Evolutionary conservation across 2,113 vertebrate species (phyloP).

Genomic region (Calyptomena viridis): DNA sequence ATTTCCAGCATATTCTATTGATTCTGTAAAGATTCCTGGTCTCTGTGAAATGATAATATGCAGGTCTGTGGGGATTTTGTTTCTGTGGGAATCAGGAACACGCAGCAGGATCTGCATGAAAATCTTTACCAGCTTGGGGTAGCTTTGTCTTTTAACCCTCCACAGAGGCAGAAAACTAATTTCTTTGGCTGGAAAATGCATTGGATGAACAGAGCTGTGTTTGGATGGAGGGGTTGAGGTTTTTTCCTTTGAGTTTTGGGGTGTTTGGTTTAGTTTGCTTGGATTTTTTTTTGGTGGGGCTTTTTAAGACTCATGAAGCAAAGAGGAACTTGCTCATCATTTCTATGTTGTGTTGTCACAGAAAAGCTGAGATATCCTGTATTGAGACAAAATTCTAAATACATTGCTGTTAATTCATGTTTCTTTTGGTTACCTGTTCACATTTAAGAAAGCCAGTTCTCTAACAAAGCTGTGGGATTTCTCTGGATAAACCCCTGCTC

Average conservation of each 20-base stretch:
- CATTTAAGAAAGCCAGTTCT: background rate
- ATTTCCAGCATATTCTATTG: background rate
- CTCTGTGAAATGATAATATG: background rate
- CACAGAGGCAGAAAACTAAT: background rate
- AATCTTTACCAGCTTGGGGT: background rate
- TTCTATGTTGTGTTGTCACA: background rate
- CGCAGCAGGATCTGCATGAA: background rate
- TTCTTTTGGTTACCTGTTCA: background rate
- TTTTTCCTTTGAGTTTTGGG: background rate
- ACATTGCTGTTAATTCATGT: background rate
- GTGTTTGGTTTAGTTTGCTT: background rate
- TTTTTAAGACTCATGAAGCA: background rate
- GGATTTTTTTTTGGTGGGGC: background rate
- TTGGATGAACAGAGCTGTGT: background rate
- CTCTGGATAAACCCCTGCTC: background rate
- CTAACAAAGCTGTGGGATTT: background rate
- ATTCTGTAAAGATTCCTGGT: background rate
- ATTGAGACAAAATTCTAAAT: background rate
- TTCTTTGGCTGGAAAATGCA: background rate
- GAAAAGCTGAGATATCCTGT: background rate
- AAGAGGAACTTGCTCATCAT: background rate
- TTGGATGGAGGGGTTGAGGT: background rate
- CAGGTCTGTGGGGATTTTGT: background rate
- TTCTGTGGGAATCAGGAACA: background rate
- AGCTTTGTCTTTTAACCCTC: background rate